Evolutionary conservation across 2,797 vertebrate species (phyloP).

Genomic region (Nyctibius grandis): DNA sequence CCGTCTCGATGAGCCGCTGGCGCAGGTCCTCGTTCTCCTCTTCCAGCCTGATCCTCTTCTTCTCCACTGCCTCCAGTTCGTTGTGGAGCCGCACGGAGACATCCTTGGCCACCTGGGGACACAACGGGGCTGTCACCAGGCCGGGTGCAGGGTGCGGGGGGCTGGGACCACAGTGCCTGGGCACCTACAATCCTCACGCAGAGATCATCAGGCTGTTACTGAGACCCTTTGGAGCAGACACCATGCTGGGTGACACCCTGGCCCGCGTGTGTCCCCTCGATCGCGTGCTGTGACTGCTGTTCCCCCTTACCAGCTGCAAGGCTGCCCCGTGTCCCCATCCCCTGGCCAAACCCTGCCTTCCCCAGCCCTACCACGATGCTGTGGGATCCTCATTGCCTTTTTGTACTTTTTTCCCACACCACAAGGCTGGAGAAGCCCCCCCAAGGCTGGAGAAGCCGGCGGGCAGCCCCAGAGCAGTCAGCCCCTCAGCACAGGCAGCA

Average conservation of each 20-base stretch:
- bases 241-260: not conserved
- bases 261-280: not conserved
- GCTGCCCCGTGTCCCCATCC: rapidly evolving
- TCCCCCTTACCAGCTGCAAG: not conserved
- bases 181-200: not conserved
- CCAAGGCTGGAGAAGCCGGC: not conserved
- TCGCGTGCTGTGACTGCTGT: rapidly evolving
- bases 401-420: not conserved
- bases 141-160: rapidly evolving
- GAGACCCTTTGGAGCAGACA: not conserved
- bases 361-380: not conserved
- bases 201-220: not conserved
- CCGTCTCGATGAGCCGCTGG: slow-evolving; percentile 88
- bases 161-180: not conserved
- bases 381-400: not conserved
- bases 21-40: slow-evolving; percentile 94
- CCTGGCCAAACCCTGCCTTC: not conserved
- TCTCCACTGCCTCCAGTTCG: slow-evolving; percentile 91
- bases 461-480: not conserved
- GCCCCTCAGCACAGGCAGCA: not conserved
- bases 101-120: slow-evolving; percentile 91
- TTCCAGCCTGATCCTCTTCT: slow-evolving; percentile 89
- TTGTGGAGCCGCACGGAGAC: slow-evolving; percentile 94
- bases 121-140: not conserved
- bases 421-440: not conserved